Evolutionary conservation across 2,888 invertebrate species (phyloP).

Genomic region (Erebia aethiops): DNA sequence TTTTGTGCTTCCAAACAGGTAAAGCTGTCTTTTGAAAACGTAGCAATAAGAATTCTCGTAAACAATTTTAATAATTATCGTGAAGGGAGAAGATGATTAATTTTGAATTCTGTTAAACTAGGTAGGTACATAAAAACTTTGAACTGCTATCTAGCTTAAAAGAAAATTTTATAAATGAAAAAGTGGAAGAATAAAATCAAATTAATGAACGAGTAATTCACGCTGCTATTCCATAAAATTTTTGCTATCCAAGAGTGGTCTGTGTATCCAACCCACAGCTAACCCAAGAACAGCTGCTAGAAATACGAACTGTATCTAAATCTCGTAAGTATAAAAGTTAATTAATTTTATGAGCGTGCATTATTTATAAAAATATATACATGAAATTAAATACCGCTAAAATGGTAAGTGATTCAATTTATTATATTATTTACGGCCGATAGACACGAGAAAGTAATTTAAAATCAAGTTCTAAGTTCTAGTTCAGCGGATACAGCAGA

Average conservation of each 20-base stretch:
- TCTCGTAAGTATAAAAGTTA: background rate
- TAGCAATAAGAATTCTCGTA: background rate
- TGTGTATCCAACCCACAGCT: too few relatives aligned
- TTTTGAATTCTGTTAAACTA: too few relatives aligned
- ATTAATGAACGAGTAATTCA: too few relatives aligned
- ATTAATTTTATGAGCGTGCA: background rate
- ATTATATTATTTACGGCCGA: constrained; percentile 10
- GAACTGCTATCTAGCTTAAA: background rate
- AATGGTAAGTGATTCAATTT: background rate
- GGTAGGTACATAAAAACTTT: too few relatives aligned
- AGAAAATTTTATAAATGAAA: too few relatives aligned
- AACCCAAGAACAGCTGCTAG: too few relatives aligned
- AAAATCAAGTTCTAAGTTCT: constrained; percentile 36
- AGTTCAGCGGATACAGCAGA: constrained; percentile 47
- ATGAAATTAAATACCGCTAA: background rate
- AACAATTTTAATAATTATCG: background rate
- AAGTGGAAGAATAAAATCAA: too few relatives aligned
- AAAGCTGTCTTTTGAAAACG: constrained; percentile 9
- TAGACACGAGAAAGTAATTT: constrained; percentile 55
- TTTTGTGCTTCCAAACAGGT: constrained; percentile 22
- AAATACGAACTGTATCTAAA: too few relatives aligned
- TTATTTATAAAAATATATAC: background rate
- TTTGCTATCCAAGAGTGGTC: too few relatives aligned
- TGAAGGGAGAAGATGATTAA: background rate
- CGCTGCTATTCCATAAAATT: too few relatives aligned